Conservation (phyloP, 2,797 vertebrate genomes). For the Craterocephalus amniculus region DNA sequence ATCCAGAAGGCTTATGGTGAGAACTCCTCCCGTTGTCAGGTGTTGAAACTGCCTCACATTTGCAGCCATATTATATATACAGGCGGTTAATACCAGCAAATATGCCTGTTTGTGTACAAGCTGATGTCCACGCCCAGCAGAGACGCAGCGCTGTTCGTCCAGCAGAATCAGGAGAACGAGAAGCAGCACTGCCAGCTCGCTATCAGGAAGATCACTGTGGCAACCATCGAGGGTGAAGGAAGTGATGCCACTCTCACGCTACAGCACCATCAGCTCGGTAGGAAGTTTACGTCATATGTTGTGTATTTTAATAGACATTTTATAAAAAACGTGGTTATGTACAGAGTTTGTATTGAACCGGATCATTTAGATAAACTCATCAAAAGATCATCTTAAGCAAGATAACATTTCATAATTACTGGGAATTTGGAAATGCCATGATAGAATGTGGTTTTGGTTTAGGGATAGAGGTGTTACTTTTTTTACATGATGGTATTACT, state of each 20-base stretch:
- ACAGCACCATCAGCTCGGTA: conserved; percentile 79
- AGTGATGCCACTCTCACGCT: conserved; percentile 64
- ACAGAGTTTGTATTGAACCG: no score
- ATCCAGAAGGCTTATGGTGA: conserved; percentile 82
- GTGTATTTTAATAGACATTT: neutral
- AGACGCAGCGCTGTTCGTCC: conserved; percentile 72
- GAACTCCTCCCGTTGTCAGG: conserved; percentile 13
- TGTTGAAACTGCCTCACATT: neutral
- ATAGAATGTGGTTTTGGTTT: no score
- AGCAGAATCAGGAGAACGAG: conserved; percentile 79
- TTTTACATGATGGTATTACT: no score
- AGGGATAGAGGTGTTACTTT: no score
- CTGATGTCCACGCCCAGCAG: conserved; percentile 80
- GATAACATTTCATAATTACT: no score
- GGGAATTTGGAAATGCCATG: no score
- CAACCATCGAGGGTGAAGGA: conserved; percentile 75
- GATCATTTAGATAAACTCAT: no score
- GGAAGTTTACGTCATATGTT: neutral
- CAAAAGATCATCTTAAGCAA: no score
- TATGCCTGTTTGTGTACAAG: conserved; percentile 51
- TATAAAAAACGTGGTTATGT: no score
- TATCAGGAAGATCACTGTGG: conserved; percentile 77
- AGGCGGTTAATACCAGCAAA: no score
- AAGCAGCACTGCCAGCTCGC: conserved; percentile 77
- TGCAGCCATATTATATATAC: neutral